Evolutionary conservation across 2,888 invertebrate genomes (phyloP).

Genomic region (Hyles lineata): DNA sequence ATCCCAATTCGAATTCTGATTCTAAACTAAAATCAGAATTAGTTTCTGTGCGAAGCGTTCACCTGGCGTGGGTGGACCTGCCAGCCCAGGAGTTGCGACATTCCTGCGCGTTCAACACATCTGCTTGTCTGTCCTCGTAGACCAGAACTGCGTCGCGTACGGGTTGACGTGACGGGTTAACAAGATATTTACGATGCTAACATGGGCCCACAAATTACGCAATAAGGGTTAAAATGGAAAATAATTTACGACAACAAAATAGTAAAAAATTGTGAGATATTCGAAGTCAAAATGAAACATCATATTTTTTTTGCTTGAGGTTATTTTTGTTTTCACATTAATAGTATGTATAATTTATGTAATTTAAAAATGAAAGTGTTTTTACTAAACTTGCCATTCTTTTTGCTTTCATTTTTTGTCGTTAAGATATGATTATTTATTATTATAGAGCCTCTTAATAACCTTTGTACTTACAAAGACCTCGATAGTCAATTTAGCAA

Average conservation of each 20-base stretch:
- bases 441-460: not conserved
- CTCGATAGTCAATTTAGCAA: conserved; percentile 8
- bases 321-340: no score
- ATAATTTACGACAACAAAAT: no score
- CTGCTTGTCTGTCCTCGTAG: conserved; percentile 6
- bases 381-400: not conserved
- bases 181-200: not conserved
- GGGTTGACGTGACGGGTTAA: conserved; percentile 15
- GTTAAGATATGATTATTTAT: not conserved
- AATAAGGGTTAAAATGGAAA: no score
- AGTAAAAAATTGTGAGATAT: no score
- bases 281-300: no score
- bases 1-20: not conserved
- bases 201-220: no score
- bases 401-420: no score
- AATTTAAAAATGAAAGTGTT: not conserved
- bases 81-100: conserved; percentile 36
- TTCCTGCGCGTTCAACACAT: conserved; percentile 43
- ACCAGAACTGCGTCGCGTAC: conserved; percentile 10
- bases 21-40: not conserved
- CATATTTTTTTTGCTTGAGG: no score
- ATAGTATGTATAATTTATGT: no score
- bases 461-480: conserved; percentile 20
- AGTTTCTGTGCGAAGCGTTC: conserved; percentile 7
- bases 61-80: conserved; percentile 44